Conservation (phyloP, 2,888 invertebrate genomes). For the Epinotia bilunana region DNA sequence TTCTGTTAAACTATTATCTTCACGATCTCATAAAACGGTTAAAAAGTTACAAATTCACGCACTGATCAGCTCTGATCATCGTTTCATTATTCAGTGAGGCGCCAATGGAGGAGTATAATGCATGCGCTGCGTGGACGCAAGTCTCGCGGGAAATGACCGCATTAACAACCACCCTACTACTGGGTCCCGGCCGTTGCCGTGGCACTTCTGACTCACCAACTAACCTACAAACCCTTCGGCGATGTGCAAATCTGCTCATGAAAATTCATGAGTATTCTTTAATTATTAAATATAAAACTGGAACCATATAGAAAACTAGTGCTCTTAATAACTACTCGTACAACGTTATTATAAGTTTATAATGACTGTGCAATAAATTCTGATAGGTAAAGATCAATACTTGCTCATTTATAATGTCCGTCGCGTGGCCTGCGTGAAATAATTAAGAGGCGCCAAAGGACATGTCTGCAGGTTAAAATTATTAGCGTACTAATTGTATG, state of each 20-base stretch:
- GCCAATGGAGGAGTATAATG: constrained; percentile 70
- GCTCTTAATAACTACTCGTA: constrained; percentile 51
- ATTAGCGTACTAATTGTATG: constrained; percentile 44
- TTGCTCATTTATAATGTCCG: constrained; percentile 35
- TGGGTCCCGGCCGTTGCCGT: constrained; percentile 42
- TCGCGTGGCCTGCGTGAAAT: constrained; percentile 38
- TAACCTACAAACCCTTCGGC: constrained; percentile 66
- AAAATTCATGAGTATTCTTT: constrained; percentile 56
- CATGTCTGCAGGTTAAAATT: constrained; percentile 41
- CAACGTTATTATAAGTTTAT: constrained; percentile 54
- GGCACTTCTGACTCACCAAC: constrained; percentile 61
- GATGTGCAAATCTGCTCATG: constrained; percentile 56
- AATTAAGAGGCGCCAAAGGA: constrained; percentile 45
- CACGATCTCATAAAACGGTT: constrained; percentile 50
- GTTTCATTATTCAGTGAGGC: constrained; percentile 74
- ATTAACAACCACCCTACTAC: constrained; percentile 55
- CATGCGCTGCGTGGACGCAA: constrained; percentile 54
- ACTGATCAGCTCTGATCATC: constrained; percentile 73
- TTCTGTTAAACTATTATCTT: constrained; percentile 22
- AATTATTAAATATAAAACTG: constrained; percentile 50
- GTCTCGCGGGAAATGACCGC: constrained; percentile 62
- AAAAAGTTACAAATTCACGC: constrained; percentile 59
- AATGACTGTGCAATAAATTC: constrained; percentile 52
- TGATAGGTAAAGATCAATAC: constrained; percentile 49
- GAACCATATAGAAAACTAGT: constrained; percentile 52